A percentile compares a stretch with the other conserved stretches of the same genome.
Conservation (phyloP, 2,797 vertebrate genomes). For the Kryptopterus vitreolus region DNA sequence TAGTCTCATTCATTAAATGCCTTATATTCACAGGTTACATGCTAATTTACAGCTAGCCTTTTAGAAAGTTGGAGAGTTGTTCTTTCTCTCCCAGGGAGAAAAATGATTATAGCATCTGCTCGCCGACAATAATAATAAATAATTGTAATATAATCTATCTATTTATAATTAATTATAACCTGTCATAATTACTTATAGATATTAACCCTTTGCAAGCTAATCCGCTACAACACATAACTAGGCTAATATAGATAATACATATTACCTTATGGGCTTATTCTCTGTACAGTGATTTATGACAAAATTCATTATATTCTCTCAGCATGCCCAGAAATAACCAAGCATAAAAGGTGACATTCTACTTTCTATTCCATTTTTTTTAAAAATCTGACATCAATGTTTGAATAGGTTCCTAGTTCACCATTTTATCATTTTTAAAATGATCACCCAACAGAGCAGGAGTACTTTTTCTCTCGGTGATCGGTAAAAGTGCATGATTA, state of each 20-base stretch:
- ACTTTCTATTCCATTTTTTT: background rate
- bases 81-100: too few species aligned
- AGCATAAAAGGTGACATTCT: slow-evolving; percentile 7
- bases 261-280: background rate
- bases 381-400: background rate
- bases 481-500: background rate
- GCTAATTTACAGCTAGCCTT: too few species aligned
- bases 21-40: too few species aligned
- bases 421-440: background rate
- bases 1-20: too few species aligned
- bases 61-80: too few species aligned
- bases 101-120: too few species aligned
- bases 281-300: slow-evolving; percentile 14
- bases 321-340: slow-evolving; percentile 4
- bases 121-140: too few species aligned
- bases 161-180: too few species aligned
- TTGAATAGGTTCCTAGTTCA: background rate
- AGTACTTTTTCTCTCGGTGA: background rate
- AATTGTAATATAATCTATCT: too few species aligned
- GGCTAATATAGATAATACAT: slow-evolving; percentile 11
- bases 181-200: too few species aligned
- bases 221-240: too few species aligned
- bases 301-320: background rate
- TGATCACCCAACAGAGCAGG: background rate
- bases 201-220: too few species aligned